A percentile compares a stretch with the other conserved stretches of the same genome.
These are phyloP conservation scores for Hermetia illucens DNA, from an alignment of 1,140 invertebrate species.

Conservation along the genomic window DNA sequence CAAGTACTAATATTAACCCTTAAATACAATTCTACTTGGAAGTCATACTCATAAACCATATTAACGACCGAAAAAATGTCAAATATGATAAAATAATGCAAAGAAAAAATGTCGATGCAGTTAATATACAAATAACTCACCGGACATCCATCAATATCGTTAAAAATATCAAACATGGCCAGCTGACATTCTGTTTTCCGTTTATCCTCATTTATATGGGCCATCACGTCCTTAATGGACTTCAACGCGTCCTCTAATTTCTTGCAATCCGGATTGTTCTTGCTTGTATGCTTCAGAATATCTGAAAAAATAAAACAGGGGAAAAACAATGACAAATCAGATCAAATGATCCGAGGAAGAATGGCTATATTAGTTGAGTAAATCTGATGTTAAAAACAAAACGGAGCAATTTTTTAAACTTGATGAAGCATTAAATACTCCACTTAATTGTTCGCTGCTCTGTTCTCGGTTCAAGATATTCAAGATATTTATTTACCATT, in stretches of 20 bases:
- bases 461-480: too few species aligned
- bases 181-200: slow-evolving; percentile 87
- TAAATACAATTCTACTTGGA: too few species aligned
- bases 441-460: too few species aligned
- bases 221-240: slow-evolving; percentile 84
- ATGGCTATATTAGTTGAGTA: too few species aligned
- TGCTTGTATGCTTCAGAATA: slow-evolving; percentile 80
- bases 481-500: slow-evolving; percentile 56
- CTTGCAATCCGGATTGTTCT: slow-evolving; percentile 70
- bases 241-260: slow-evolving; percentile 73
- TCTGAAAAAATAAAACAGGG: slow-evolving; percentile 43
- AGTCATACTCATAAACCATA: not conserved
- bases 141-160: slow-evolving; percentile 95
- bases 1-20: too few species aligned
- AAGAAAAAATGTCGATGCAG: not conserved
- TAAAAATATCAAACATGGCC: slow-evolving; percentile 93
- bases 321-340: too few species aligned
- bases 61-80: slow-evolving; percentile 4
- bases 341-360: too few species aligned
- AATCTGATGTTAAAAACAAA: too few species aligned
- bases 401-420: too few species aligned
- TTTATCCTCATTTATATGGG: slow-evolving; percentile 94
- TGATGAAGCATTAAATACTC: too few species aligned
- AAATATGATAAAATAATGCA: too few species aligned
- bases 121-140: slow-evolving; percentile 35